Evolutionary conservation across 2,113 vertebrate genomes (phyloP).

Genomic region (Sapayoa aenigma): DNA sequence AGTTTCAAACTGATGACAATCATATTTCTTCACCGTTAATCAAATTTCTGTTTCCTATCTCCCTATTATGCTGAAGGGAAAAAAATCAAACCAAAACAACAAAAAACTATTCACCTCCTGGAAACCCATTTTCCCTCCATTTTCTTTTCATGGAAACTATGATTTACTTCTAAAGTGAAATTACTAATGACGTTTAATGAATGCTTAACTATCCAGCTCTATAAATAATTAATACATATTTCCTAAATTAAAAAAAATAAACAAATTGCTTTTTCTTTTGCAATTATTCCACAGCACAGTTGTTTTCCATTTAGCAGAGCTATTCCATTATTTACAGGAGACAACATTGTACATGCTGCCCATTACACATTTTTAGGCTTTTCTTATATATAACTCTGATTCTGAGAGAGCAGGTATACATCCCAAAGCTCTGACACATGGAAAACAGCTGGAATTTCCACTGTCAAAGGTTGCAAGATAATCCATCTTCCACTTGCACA

Average conservation of each 20-base stretch:
- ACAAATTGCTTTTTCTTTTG: background rate
- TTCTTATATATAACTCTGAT: background rate
- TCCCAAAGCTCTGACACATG: background rate
- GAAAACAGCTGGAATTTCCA: background rate
- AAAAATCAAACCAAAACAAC: background rate
- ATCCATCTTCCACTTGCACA: background rate
- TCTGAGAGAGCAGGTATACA: background rate
- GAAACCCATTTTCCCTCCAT: background rate
- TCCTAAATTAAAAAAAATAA: background rate
- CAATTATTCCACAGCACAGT: background rate
- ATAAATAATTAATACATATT: background rate
- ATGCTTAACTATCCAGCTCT: background rate
- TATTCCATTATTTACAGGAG: background rate
- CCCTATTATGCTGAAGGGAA: background rate
- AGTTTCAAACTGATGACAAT: background rate
- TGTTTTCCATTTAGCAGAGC: background rate
- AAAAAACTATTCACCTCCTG: background rate
- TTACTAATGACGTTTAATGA: background rate
- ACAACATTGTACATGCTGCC: background rate
- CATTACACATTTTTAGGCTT: background rate
- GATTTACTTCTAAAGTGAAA: background rate
- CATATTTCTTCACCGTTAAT: background rate
- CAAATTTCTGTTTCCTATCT: background rate
- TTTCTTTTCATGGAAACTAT: background rate
- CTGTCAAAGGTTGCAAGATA: accelerated